These are phyloP conservation scores for Gymnoscopelus braueri DNA, from an alignment of 2,797 vertebrate genomes.

Conservation along the genomic window DNA sequence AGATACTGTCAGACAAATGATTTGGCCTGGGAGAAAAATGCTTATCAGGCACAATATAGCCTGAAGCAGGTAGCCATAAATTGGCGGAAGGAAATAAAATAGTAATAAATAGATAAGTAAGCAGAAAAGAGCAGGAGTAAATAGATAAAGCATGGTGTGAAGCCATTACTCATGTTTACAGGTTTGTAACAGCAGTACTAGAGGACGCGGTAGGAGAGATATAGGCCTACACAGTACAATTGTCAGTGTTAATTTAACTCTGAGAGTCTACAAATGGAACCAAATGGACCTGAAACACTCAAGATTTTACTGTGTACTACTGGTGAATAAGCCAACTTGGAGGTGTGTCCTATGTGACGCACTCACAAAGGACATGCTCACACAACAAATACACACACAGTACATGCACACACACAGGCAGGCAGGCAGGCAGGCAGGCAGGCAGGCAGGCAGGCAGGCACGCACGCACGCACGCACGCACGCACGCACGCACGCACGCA, in stretches of 20 bases:
- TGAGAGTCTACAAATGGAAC: too few species aligned
- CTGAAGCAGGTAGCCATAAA: slow-evolving; percentile 16
- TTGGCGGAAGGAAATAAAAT: slow-evolving; percentile 21
- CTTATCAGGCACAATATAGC: slow-evolving; percentile 60
- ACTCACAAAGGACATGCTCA: slow-evolving; percentile 35
- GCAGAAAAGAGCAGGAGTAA: slow-evolving; percentile 9
- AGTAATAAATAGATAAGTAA: slow-evolving; percentile 26
- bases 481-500: slow-evolving; percentile 33
- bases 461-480: slow-evolving; percentile 7
- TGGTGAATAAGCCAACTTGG: slow-evolving; percentile 11
- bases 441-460: slow-evolving; percentile 17
- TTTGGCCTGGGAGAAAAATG: slow-evolving; percentile 50
- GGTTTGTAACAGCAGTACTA: slow-evolving; percentile 25
- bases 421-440: slow-evolving; percentile 23
- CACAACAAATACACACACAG: background rate
- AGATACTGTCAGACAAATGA: slow-evolving; percentile 56
- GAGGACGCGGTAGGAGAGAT: background rate
- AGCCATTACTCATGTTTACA: slow-evolving; percentile 52
- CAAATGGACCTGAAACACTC: too few species aligned
- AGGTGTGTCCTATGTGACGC: slow-evolving; percentile 26
- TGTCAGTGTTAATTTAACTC: too few species aligned
- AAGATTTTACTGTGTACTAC: slow-evolving; percentile 23
- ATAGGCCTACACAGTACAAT: too few species aligned
- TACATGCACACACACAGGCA: slow-evolving; percentile 24
- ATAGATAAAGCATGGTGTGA: slow-evolving; percentile 38